phyloP scores from a whole-genome alignment of 2,888 invertebrate genomes.

The Tridacna gigas region DNA sequence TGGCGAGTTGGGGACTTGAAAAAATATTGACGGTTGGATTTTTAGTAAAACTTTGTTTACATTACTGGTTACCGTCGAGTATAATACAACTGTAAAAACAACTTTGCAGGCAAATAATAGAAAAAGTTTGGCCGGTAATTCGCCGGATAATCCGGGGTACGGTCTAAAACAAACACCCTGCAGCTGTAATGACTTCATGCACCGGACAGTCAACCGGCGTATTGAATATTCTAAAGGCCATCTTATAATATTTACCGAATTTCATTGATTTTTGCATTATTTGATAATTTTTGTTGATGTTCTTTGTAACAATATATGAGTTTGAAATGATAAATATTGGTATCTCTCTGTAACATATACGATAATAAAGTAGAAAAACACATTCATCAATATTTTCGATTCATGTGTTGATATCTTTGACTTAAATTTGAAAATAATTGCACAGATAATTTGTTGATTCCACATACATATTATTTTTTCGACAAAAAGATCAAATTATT shows the following conservation, averaged over 20 bases:
- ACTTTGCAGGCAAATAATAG: conserved; percentile 59
- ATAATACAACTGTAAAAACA: conserved; percentile 66
- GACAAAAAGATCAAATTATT: conserved; percentile 23
- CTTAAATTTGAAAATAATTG: conserved; percentile 48
- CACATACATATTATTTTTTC: conserved; percentile 24
- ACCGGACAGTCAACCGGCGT: conserved; percentile 51
- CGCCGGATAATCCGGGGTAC: conserved; percentile 38
- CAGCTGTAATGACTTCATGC: conserved; percentile 39
- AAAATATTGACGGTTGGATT: conserved; percentile 63
- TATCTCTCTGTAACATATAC: conserved; percentile 56
- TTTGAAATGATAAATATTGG: conserved; percentile 59
- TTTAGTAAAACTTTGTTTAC: conserved; percentile 65
- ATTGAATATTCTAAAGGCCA: conserved; percentile 40
- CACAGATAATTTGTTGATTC: conserved; percentile 45
- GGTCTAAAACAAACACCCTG: conserved; percentile 53
- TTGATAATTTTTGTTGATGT: conserved; percentile 62
- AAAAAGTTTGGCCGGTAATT: conserved; percentile 47
- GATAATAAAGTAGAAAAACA: conserved; percentile 45
- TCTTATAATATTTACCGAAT: conserved; percentile 53
- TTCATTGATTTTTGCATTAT: conserved; percentile 50
- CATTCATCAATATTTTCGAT: conserved; percentile 26
- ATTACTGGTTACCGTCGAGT: conserved; percentile 61
- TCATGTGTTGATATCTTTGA: conserved; percentile 27
- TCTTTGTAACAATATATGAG: conserved; percentile 53
- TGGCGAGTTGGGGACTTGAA: conserved; percentile 61